Base-by-base conservation (phyloP, 1,140 invertebrate genomes). In the Drosophila aff. region DNA sequence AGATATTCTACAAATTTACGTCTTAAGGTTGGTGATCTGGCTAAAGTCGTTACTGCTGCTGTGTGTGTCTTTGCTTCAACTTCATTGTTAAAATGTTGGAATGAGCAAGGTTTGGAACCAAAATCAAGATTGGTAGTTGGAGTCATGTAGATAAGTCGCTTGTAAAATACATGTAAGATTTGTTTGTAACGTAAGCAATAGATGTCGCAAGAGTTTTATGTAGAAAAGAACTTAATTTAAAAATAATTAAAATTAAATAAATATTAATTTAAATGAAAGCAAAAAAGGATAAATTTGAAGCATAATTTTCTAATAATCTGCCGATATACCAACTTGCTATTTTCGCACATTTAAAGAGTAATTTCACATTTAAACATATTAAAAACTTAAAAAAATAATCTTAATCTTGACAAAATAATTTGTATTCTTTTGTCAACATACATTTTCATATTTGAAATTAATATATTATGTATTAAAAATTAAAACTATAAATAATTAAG, bases 31-130 rank as follows among this genome's bases (percentile, higher is more conserved):
- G 0, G 28, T 38, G 44, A 47, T 23, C 23, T 28, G 8, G 59
- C 36, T 76, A n/a, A 43, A 16, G 6, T 1, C 0, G 1, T 36
- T 13, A 18, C 11, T 15, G 38, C 4, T 1, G 4, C 1, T 52
- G 59, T 59, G 52, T 11, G 3, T 15, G 18, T 58, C 40, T 59
- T 11, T 3, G 21, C 28, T 75, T 2, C 1, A n/a, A 1, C 7
- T 7, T 13, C 23, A 11, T 18, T 71, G 40, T 28, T 46, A 18
- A 40, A 46, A 23, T 15, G 43, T 49, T 33, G 60, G 38, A 44
- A 9, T 44, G 11, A 76, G 38, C 11, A 8, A 13, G 10, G 21
- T 21, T 46, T 71, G n/a, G 1, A 43, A 55, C 49, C 64, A 38
- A 16, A 3, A 13, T 18, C 3, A 18, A 6, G 33, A 33, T 2